Percentiles rank a stretch among this genome's conserved stretches.
Evolutionary conservation across 2,888 invertebrate genomes (phyloP).

Genomic region (Lypha dubia): DNA sequence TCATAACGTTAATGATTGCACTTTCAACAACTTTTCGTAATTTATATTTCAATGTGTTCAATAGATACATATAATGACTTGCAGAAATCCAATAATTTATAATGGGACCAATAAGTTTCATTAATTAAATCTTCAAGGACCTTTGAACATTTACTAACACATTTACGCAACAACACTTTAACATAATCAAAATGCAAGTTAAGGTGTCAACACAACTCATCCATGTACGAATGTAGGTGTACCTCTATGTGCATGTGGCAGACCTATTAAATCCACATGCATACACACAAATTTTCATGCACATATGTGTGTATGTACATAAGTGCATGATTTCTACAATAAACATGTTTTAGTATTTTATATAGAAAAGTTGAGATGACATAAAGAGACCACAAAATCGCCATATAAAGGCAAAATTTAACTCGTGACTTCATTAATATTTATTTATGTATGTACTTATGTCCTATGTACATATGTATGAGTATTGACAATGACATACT

Average conservation of each 20-base stretch:
- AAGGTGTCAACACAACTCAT: slow-evolving; percentile 61
- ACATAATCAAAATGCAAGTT: slow-evolving; percentile 50
- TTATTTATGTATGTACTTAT: neutral
- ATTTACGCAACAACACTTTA: slow-evolving; percentile 49
- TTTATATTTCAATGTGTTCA: neutral
- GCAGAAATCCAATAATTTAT: neutral
- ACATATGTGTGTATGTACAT: neutral
- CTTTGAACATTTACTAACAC: slow-evolving; percentile 33
- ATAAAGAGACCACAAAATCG: neutral
- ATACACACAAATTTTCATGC: neutral
- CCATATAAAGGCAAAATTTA: neutral
- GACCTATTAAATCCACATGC: too few relatives aligned
- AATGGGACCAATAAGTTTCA: slow-evolving; percentile 31
- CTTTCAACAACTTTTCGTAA: too few relatives aligned
- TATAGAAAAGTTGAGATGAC: neutral
- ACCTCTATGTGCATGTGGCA: neutral
- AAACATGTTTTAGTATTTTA: neutral
- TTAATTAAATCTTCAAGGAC: slow-evolving; percentile 60
- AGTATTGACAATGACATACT: too few relatives aligned
- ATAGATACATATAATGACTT: neutral
- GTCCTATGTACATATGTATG: neutral
- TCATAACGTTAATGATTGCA: neutral
- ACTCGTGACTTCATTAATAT: neutral
- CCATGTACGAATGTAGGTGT: too few relatives aligned
- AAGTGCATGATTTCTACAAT: neutral